Evolutionary conservation across 2,113 vertebrate species (phyloP).

Genomic region (Malaclemys terrapin): DNA sequence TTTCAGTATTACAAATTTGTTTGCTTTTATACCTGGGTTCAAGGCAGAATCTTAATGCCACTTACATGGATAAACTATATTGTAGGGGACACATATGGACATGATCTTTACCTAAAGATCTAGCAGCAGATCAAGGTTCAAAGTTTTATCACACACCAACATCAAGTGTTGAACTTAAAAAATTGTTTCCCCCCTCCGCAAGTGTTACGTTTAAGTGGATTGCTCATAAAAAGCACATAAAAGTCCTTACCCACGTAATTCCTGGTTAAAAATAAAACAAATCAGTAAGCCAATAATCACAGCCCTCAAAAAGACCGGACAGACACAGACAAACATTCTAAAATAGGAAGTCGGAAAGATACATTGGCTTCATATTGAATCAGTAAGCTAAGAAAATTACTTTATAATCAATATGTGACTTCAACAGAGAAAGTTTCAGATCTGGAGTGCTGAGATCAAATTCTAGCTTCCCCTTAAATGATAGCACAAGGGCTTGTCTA

Average conservation of each 20-base stretch:
- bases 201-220: constrained; percentile 22
- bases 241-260: not conserved
- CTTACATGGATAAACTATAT: not conserved
- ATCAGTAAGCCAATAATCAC: not conserved
- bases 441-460: not conserved
- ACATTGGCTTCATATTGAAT: not conserved
- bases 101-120: constrained; percentile 23
- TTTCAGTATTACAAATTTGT: not conserved
- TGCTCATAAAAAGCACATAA: constrained; percentile 2
- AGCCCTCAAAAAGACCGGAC: not conserved
- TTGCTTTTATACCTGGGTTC: not conserved
- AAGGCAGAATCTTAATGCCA: not conserved
- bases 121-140: constrained; percentile 24
- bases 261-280: not conserved
- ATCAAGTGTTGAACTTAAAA: not conserved
- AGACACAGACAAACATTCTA: not conserved
- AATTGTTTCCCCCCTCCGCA: not conserved
- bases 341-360: not conserved
- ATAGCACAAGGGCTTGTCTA: not conserved
- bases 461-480: not conserved
- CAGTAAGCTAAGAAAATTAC: not conserved
- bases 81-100: not conserved
- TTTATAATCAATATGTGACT: not conserved
- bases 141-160: constrained; percentile 42
- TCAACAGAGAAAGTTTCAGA: not conserved